These are phyloP conservation scores for Eurois occulta DNA, from an alignment of 2,888 invertebrate species.

Conservation along the genomic window DNA sequence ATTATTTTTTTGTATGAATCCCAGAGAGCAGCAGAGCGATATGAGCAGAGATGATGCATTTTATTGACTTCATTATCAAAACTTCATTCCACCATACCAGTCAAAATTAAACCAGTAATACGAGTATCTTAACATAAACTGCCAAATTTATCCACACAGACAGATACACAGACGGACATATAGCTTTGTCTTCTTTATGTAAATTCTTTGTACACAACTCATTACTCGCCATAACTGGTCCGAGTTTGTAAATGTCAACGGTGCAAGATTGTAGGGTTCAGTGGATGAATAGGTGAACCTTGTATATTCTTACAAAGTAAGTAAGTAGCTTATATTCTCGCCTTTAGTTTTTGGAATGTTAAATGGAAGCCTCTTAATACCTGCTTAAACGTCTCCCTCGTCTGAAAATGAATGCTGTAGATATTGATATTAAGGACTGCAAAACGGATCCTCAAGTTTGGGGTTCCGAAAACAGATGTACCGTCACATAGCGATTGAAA, in stretches of 20 bases:
- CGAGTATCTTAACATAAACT: slow-evolving; percentile 27
- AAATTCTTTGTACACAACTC: slow-evolving; percentile 37
- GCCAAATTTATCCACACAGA: slow-evolving; percentile 21
- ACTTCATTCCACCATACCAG: not conserved
- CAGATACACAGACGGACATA: slow-evolving; percentile 26
- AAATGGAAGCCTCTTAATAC: not conserved
- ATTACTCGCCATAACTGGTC: slow-evolving; percentile 49
- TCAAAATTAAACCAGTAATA: not conserved
- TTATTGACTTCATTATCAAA: not conserved
- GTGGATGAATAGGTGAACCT: not conserved
- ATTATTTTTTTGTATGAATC: not conserved
- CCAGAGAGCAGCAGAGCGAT: too few relatives aligned
- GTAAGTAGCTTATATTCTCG: not conserved
- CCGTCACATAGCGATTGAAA: too few relatives aligned
- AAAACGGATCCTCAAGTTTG: not conserved
- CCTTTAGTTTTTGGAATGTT: not conserved
- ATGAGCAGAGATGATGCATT: too few relatives aligned
- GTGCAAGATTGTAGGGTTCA: slow-evolving; percentile 42
- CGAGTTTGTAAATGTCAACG: slow-evolving; percentile 62
- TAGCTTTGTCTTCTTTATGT: slow-evolving; percentile 43
- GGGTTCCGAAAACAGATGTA: too few relatives aligned
- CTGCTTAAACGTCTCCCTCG: too few relatives aligned
- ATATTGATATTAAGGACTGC: too few relatives aligned
- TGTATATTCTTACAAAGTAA: not conserved
- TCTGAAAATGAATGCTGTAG: too few relatives aligned